These are phyloP conservation scores for Hucho hucho DNA, from an alignment of 2,113 vertebrate species.

Conservation along the genomic window DNA sequence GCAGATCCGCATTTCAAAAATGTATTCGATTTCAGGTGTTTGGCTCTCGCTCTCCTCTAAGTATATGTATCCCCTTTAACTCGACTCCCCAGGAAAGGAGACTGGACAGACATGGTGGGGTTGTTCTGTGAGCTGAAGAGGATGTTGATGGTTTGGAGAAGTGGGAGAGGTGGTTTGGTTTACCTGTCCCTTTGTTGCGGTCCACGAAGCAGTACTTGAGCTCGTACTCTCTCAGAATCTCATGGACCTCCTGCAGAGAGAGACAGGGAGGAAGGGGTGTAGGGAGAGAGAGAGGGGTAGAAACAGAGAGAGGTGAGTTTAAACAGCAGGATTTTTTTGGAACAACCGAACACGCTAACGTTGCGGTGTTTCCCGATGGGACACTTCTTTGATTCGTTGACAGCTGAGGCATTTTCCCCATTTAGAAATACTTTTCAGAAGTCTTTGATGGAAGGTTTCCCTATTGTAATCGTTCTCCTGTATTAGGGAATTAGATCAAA, in stretches of 20 bases:
- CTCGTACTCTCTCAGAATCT: constrained; percentile 92
- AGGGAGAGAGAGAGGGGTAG: neutral
- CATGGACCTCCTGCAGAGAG: constrained; percentile 87
- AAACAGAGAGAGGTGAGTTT: constrained; percentile 5
- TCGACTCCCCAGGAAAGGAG: constrained; percentile 45
- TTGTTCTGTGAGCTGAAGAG: neutral
- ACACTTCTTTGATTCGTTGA: neutral
- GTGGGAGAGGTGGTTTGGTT: constrained; percentile 32
- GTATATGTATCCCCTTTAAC: constrained; percentile 56
- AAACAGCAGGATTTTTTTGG: neutral
- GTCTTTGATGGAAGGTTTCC: neutral
- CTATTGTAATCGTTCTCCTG: neutral
- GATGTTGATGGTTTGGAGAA: neutral
- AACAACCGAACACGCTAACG: neutral
- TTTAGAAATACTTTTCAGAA: neutral
- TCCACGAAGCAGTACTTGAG: constrained; percentile 98
- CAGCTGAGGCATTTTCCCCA: neutral
- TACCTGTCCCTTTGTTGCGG: constrained; percentile 98
- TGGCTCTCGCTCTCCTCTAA: constrained; percentile 46
- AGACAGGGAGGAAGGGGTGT: constrained; percentile 19
- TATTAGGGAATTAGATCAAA: neutral
- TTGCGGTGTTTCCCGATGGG: neutral
- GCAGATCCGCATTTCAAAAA: constrained; percentile 41
- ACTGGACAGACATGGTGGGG: neutral
- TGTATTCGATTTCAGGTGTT: constrained; percentile 41